A percentile compares a stretch with the other conserved stretches of the same genome.
Evolutionary conservation across 53 echinoderm and acorn worm genomes (phyloP).

Genomic region (Hippasteria phrygiana): DNA sequence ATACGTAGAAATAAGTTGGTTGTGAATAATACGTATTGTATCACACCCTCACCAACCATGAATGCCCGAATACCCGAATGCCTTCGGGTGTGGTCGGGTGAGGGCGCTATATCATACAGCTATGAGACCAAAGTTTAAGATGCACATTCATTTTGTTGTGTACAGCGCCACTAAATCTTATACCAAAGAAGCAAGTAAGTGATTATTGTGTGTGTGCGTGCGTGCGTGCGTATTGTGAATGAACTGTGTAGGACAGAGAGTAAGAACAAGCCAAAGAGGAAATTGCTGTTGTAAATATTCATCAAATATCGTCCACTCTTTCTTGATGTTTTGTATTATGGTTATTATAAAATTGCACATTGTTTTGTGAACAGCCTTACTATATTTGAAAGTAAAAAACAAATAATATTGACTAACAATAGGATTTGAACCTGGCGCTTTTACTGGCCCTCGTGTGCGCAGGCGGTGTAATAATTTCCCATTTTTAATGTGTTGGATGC

Average conservation of each 20-base stretch:
- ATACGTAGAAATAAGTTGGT: not conserved
- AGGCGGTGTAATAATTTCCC: no score
- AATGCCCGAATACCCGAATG: not conserved
- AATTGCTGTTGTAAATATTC: not conserved
- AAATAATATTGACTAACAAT: no score
- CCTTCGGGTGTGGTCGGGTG: not conserved
- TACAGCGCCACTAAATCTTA: not conserved
- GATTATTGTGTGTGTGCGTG: not conserved
- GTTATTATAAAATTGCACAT: no score
- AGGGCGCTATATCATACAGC: constrained; percentile 15
- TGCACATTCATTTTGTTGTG: not conserved
- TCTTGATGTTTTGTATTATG: not conserved
- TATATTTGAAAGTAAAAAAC: no score
- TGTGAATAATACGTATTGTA: not conserved
- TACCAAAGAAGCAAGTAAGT: not conserved
- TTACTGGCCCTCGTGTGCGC: no score
- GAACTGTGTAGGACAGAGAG: not conserved
- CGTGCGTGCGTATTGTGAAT: no score
- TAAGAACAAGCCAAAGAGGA: not conserved
- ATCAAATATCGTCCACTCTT: not conserved
- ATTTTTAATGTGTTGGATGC: no score
- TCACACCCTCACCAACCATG: no score
- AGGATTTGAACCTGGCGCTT: no score
- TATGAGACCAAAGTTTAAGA: not conserved
- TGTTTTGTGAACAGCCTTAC: no score